phyloP scores from a whole-genome alignment of 2,888 invertebrate species.

The Hedya salicella region DNA sequence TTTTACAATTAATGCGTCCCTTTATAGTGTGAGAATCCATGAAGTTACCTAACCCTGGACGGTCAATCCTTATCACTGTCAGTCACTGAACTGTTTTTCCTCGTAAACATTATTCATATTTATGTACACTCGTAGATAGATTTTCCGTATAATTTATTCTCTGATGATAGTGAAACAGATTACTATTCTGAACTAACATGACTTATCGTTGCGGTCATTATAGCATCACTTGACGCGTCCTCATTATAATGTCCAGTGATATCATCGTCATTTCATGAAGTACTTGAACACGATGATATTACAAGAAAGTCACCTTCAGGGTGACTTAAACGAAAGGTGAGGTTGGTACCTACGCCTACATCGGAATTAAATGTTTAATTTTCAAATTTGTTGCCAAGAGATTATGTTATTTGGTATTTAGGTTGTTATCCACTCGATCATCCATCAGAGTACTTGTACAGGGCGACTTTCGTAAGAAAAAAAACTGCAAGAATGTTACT shows the following conservation, averaged over 20 bases:
- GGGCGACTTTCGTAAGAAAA: no score
- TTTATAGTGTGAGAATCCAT: no score
- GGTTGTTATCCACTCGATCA: no score
- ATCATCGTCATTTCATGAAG: neutral
- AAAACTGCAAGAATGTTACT: no score
- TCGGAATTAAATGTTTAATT: conserved; percentile 4
- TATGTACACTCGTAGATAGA: no score
- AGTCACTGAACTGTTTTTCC: no score
- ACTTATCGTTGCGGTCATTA: conserved; percentile 8
- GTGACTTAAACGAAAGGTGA: neutral
- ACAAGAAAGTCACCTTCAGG: conserved; percentile 13
- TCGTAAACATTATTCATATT: no score
- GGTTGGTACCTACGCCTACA: conserved; percentile 27
- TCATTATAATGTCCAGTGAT: conserved; percentile 21
- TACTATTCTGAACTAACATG: neutral
- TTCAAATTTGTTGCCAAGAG: conserved; percentile 14
- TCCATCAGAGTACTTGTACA: no score
- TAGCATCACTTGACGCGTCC: neutral
- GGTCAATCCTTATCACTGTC: no score
- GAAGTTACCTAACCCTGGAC: no score
- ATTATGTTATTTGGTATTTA: no score
- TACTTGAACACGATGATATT: conserved; percentile 10
- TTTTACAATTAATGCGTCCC: no score
- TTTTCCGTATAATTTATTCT: conserved; percentile 1
- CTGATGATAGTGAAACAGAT: neutral